Conservation (phyloP, 2,797 vertebrate species). For the Phoxinus dragarum region DNA sequence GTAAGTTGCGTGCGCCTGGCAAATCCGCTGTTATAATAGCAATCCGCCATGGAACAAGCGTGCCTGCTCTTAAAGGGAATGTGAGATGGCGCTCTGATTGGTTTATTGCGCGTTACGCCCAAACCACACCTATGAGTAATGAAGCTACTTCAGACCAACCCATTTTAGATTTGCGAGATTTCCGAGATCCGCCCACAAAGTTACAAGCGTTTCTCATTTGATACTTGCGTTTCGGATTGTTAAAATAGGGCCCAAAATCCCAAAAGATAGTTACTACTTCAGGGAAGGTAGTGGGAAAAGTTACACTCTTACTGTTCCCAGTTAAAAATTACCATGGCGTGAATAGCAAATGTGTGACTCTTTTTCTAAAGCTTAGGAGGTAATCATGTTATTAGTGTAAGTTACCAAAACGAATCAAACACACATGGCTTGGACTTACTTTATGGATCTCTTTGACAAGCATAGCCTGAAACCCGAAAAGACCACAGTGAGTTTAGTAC, state of each 20-base stretch:
- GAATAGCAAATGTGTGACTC: neutral
- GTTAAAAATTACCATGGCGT: neutral
- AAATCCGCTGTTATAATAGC: no score
- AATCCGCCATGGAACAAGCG: no score
- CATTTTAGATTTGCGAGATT: no score
- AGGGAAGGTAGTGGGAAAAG: neutral
- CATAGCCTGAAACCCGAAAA: slow-evolving; percentile 80
- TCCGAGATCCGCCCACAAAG: no score
- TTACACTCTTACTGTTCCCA: neutral
- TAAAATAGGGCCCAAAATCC: neutral
- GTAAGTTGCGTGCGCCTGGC: no score
- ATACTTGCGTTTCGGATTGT: no score
- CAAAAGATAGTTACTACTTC: neutral
- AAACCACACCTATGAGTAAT: no score
- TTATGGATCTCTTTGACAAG: slow-evolving; percentile 95
- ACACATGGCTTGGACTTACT: slow-evolving; percentile 78
- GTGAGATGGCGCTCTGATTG: no score
- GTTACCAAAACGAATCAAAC: neutral
- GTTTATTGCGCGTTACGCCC: no score
- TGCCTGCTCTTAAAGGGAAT: no score
- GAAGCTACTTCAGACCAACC: no score
- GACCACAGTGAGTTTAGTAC: neutral
- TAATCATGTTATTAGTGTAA: neutral
- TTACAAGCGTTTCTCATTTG: no score
- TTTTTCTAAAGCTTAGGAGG: neutral